Base-by-base conservation (phyloP, 1,140 invertebrate species). In the Spodoptera frugiperda region DNA sequence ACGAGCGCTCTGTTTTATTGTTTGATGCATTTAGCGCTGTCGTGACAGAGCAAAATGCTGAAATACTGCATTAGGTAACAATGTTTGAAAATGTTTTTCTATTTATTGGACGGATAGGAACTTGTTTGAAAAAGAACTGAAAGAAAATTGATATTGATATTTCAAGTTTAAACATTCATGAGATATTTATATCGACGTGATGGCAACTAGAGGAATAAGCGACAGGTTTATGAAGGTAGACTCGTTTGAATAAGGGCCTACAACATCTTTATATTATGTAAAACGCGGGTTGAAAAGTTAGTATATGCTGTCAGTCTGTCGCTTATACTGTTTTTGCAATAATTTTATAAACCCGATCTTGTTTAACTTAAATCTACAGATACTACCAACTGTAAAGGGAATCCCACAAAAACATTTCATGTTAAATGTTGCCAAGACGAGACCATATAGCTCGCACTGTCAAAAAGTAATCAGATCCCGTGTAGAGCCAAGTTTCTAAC, bases 1-100 rank as follows among this genome's bases (percentile, higher is more conserved):
- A 71, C 51, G 65, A 68, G 48, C 10, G 63, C 46, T 67, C 15
- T 25, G 25, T 68, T 68, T 68, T 51, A 30, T 68, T 51, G 65
- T 68, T 53, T 30, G 25, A 53, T 53, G 48, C 65, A 53, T 30
- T 68, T 68, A 51, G 3, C 25, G 48, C 33, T 46, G 25, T 30
- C 48, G 44, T 65, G 61, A 65, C 44, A 12, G 10, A 68, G 65
- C 65, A 51, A 68, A 68, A 68, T 46, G 11, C 17, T 67, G 63
- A 68, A 68, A 68, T 46, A 10, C 17, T 67, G 63, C 63, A 51
- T n/a, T n/a, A n/a, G n/a, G 19, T 67, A 46, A 67, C 19, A 4
- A 68, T 53, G 25, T 53, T 53, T 12, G 8, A 30, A 68, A 68
- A 68, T 33, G 33, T 65, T 65, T 65, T n/a, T 65, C n/a, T 65